Percentiles rank a stretch among this genome's conserved stretches.
These are phyloP conservation scores for Papilio protenor DNA, from an alignment of 2,888 invertebrate species.

Conservation along the genomic window DNA sequence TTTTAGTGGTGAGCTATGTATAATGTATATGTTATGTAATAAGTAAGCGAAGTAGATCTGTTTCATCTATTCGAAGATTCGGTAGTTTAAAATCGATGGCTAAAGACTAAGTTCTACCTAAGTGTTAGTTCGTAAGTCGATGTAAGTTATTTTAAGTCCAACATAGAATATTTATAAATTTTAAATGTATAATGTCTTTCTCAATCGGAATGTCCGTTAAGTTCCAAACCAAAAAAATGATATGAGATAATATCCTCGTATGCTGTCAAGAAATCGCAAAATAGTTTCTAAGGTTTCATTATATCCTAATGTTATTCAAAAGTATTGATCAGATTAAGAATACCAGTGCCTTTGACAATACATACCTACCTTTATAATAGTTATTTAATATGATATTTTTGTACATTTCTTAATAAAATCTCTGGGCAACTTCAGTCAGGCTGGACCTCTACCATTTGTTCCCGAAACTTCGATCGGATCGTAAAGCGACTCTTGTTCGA, in stretches of 20 bases:
- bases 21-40: slow-evolving; percentile 72
- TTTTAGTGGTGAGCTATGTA: slow-evolving; percentile 81
- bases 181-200: slow-evolving; percentile 73
- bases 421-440: slow-evolving; percentile 63
- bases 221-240: slow-evolving; percentile 76
- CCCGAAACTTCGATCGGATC: slow-evolving; percentile 45
- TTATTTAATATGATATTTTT: slow-evolving; percentile 79
- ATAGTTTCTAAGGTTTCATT: slow-evolving; percentile 53
- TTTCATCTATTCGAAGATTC: slow-evolving; percentile 84
- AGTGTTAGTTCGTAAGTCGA: slow-evolving; percentile 68
- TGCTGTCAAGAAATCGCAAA: slow-evolving; percentile 67
- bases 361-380: slow-evolving; percentile 81
- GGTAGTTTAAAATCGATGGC: slow-evolving; percentile 77
- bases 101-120: slow-evolving; percentile 81
- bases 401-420: slow-evolving; percentile 73
- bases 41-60: slow-evolving; percentile 80
- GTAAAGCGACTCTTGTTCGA: slow-evolving; percentile 48
- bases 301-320: slow-evolving; percentile 60
- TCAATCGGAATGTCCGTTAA: slow-evolving; percentile 75
- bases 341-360: slow-evolving; percentile 83
- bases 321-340: slow-evolving; percentile 68
- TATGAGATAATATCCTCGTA: slow-evolving; percentile 63
- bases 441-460: slow-evolving; percentile 54
- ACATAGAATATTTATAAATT: slow-evolving; percentile 80
- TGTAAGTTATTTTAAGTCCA: slow-evolving; percentile 77